Percentiles rank a stretch among this genome's conserved stretches.
phyloP scores from a whole-genome alignment of 2,888 invertebrate species.

The Tipula helvola region DNA sequence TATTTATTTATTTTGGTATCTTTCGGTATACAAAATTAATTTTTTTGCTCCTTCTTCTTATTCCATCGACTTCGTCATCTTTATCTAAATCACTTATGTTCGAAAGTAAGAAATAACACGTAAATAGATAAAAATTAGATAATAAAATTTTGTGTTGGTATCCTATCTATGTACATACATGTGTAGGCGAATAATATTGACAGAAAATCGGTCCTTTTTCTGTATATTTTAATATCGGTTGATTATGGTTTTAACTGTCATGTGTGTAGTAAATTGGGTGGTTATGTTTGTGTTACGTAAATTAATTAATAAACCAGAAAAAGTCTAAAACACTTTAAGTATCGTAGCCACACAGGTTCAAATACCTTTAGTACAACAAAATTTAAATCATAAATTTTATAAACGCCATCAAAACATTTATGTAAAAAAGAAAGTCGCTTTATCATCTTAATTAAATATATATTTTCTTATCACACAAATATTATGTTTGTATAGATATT shows the following conservation, averaged over 20 bases:
- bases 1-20: not conserved
- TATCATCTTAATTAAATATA: not conserved
- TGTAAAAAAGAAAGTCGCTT: not conserved
- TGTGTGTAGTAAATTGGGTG: not conserved
- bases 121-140: slow-evolving; percentile 6
- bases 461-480: not conserved
- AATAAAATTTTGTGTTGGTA: not conserved
- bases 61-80: not conserved
- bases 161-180: not conserved
- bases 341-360: not conserved
- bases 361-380: not conserved
- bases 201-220: not conserved
- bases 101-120: not conserved
- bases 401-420: not conserved
- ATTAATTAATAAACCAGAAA: not conserved
- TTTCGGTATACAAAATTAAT: not conserved
- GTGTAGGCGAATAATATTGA: not conserved
- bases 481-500: not conserved
- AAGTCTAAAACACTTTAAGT: too few species aligned
- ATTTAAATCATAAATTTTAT: not conserved
- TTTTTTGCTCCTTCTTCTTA: not conserved
- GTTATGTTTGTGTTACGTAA: not conserved
- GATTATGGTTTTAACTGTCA: not conserved
- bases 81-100: not conserved
- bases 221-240: not conserved